These are phyloP conservation scores for Actinia equina DNA, from an alignment of 64 coral and sea anemone genomes.

Conservation along the genomic window DNA sequence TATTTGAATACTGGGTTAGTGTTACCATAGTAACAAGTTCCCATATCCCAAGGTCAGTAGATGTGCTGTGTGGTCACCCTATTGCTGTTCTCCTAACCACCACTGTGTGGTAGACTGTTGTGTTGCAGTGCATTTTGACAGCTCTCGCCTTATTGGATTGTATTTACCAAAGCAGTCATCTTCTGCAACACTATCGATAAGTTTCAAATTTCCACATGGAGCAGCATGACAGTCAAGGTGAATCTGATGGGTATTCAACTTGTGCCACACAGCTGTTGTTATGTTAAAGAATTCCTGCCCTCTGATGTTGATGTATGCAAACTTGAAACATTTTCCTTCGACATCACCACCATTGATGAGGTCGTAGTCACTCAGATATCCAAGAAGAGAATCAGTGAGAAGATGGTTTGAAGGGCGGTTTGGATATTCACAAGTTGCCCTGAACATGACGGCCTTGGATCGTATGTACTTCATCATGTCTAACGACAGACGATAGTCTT, in stretches of 20 bases:
- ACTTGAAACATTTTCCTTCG: neutral
- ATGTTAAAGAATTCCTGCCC: neutral
- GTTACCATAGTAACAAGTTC: too few relatives aligned
- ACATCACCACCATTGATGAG: neutral
- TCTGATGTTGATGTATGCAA: neutral
- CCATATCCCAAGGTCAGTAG: too few relatives aligned
- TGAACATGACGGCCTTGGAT: neutral
- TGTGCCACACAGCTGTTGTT: neutral
- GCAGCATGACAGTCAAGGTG: neutral
- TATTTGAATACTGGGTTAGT: too few relatives aligned
- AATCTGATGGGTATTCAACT: neutral
- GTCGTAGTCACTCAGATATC: constrained; percentile 1
- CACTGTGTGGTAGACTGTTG: too few relatives aligned
- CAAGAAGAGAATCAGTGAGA: neutral
- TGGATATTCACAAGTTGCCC: neutral
- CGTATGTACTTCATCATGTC: neutral
- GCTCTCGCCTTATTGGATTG: neutral
- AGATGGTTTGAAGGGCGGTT: neutral
- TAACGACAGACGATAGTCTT: neutral
- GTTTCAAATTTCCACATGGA: neutral
- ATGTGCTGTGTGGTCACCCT: too few relatives aligned
- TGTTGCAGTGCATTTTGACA: too few relatives aligned
- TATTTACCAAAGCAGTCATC: neutral
- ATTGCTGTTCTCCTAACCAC: too few relatives aligned
- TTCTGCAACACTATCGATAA: neutral